A percentile compares a stretch with the other conserved stretches of the same genome.
Conservation (phyloP, 2,797 vertebrate genomes). For the Bufotes viridis region DNA sequence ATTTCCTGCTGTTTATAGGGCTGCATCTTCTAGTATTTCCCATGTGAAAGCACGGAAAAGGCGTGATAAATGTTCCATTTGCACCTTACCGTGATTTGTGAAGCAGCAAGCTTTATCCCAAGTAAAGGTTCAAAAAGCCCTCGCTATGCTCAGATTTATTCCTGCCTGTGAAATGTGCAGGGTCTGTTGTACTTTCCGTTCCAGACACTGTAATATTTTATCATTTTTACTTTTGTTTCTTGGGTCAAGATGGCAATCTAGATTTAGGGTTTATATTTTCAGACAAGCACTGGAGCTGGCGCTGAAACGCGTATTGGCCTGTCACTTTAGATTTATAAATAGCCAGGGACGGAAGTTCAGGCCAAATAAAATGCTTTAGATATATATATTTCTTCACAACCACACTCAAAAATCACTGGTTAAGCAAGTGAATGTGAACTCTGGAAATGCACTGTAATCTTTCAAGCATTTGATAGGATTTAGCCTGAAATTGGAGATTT, state of each 20-base stretch:
- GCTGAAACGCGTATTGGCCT: conserved; percentile 38
- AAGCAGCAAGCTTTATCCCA: conserved; percentile 18
- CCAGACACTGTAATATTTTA: conserved; percentile 45
- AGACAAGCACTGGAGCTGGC: conserved; percentile 41
- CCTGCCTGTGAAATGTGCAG: conserved; percentile 21
- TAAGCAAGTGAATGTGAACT: conserved; percentile 63
- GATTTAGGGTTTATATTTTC: conserved; percentile 52
- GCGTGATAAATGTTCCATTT: conserved; percentile 48
- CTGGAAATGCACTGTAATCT: conserved; percentile 65
- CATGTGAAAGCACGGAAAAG: neutral
- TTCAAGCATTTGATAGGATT: conserved; percentile 63
- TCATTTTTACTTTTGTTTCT: conserved; percentile 56
- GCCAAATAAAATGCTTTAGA: conserved; percentile 47
- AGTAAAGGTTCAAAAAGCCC: conserved; percentile 38
- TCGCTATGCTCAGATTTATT: conserved; percentile 42
- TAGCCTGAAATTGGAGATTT: conserved; percentile 69
- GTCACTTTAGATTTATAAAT: conserved; percentile 58
- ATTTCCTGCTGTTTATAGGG: neutral
- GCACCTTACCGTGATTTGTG: conserved; percentile 34
- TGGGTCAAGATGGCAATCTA: conserved; percentile 56
- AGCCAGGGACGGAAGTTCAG: conserved; percentile 50
- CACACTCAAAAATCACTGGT: conserved; percentile 60
- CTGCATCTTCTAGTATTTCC: conserved; percentile 1
- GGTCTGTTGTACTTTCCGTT: conserved; percentile 37
- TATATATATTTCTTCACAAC: conserved; percentile 50